These are phyloP conservation scores for Brachionus asplanchnoidis DNA, from an alignment of 1,140 invertebrate genomes.

Conservation along the genomic window DNA sequence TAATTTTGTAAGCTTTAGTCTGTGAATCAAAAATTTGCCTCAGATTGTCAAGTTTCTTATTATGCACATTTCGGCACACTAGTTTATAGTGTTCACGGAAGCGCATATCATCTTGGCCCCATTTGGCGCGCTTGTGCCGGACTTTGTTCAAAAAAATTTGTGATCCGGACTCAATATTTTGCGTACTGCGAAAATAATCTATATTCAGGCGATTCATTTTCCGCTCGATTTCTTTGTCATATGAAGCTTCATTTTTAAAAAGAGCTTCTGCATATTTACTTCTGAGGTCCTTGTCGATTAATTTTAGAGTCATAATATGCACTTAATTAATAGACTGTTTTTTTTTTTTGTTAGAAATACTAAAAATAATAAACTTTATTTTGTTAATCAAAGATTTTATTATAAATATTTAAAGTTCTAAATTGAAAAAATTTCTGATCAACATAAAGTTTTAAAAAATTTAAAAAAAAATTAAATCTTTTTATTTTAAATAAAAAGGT, in stretches of 20 bases:
- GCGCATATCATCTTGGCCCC: constrained; percentile 26
- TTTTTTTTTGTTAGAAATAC: not conserved
- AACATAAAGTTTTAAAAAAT: not conserved
- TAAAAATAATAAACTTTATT: not conserved
- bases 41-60: constrained; percentile 32
- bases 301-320: constrained; percentile 22
- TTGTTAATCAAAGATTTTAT: not conserved
- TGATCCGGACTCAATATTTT: constrained; percentile 8
- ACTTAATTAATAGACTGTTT: not conserved
- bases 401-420: not conserved
- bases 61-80: constrained; percentile 25
- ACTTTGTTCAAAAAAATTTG: constrained; percentile 36
- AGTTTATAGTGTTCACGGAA: constrained; percentile 33
- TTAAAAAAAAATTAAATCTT: not conserved
- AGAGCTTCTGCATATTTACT: constrained; percentile 41
- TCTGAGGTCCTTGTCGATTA: constrained; percentile 26
- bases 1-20: not conserved
- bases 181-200: constrained; percentile 13
- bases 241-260: constrained; percentile 32
- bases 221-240: constrained; percentile 29
- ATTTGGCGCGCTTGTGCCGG: constrained; percentile 9
- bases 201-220: not conserved
- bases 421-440: not conserved
- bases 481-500: not conserved
- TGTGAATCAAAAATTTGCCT: constrained; percentile 1